phyloP scores from a whole-genome alignment of 2,888 invertebrate species.

The Odontocolon sp. region DNA sequence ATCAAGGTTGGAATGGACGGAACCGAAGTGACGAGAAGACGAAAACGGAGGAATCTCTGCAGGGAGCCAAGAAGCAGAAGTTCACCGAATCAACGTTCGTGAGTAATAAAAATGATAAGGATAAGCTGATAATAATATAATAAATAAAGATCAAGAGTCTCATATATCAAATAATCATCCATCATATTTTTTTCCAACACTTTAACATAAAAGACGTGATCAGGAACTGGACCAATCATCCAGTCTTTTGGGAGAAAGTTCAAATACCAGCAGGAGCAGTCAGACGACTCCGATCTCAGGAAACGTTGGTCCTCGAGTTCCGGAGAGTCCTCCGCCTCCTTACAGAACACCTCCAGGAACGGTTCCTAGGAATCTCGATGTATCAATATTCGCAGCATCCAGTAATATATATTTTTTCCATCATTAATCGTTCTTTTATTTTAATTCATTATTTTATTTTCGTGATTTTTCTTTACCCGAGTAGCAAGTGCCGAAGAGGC shows the following conservation, averaged over 20 bases:
- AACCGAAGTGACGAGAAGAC: slow-evolving; percentile 76
- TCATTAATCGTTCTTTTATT: neutral
- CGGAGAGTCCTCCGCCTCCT: slow-evolving; percentile 79
- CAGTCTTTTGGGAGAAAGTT: slow-evolving; percentile 52
- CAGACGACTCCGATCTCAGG: slow-evolving; percentile 55
- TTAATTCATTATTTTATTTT: neutral
- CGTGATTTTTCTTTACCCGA: neutral
- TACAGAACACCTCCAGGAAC: slow-evolving; percentile 76
- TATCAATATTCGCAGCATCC: slow-evolving; percentile 45
- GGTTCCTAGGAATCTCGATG: slow-evolving; percentile 63
- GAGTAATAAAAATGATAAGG: slow-evolving; percentile 60
- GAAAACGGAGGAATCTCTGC: slow-evolving; percentile 63
- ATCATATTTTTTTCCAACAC: neutral
- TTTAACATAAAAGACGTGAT: slow-evolving; percentile 59
- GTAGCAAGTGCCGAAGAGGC: slow-evolving; percentile 32
- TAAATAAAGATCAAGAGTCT: too few species aligned
- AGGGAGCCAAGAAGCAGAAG: slow-evolving; percentile 66
- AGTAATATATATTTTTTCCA: slow-evolving; percentile 39
- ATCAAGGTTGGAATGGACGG: slow-evolving; percentile 82
- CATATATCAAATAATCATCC: neutral
- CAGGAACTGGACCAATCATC: slow-evolving; percentile 60
- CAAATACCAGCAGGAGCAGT: slow-evolving; percentile 63
- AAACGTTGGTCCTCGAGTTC: slow-evolving; percentile 51
- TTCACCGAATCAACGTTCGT: slow-evolving; percentile 72
- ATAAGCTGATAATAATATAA: too few species aligned